A percentile compares a stretch with the other conserved stretches of the same genome.
These are phyloP conservation scores for Epinephelus awoara DNA, from an alignment of 2,797 vertebrate genomes.

Conservation along the genomic window DNA sequence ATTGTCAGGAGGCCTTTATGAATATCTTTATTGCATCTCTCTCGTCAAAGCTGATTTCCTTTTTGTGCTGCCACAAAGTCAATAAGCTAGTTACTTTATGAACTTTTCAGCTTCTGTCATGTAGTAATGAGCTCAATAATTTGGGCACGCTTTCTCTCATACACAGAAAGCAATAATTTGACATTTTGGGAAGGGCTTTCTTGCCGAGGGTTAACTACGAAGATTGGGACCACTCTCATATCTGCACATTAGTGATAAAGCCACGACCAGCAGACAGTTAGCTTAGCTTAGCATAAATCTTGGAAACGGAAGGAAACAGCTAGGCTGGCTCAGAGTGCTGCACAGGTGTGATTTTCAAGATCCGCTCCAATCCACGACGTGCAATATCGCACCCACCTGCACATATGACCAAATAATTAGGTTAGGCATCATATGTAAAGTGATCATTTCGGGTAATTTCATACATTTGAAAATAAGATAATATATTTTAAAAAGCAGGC, in stretches of 20 bases:
- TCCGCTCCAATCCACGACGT: no score
- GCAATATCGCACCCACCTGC: no score
- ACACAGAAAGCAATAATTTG: neutral
- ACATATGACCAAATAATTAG: no score
- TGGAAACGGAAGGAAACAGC: neutral
- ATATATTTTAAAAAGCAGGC: no score
- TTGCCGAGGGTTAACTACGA: neutral
- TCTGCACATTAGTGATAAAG: neutral
- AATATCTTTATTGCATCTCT: constrained; percentile 69
- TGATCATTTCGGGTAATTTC: no score
- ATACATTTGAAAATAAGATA: no score
- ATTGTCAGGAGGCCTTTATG: constrained; percentile 55
- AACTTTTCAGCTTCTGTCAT: constrained; percentile 12
- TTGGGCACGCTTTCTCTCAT: neutral
- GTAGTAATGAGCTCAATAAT: constrained; percentile 12
- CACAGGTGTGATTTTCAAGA: no score
- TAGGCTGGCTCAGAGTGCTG: neutral
- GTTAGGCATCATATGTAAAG: no score
- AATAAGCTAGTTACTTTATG: constrained; percentile 42
- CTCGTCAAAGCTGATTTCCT: constrained; percentile 34
- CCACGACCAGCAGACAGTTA: neutral
- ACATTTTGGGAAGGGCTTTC: constrained; percentile 4
- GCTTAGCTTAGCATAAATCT: neutral
- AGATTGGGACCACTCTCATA: neutral
- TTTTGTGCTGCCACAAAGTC: constrained; percentile 47